Base-by-base conservation (phyloP, 2,888 invertebrate genomes). In the Trachelus iudaicus region DNA sequence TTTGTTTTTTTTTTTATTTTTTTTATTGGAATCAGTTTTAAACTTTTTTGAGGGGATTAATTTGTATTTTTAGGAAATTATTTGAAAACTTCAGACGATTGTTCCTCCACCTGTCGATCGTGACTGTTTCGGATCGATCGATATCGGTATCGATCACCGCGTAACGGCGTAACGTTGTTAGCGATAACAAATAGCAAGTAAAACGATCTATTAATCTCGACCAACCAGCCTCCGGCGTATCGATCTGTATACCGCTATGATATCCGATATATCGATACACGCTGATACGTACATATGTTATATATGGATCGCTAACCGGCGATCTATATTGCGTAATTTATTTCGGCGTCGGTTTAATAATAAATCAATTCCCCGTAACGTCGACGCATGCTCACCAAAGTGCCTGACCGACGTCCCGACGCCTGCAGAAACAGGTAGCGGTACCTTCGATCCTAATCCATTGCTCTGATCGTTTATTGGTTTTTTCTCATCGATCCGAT, bases 141-240 rank as follows among this genome's bases (percentile, higher is more conserved):
- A 6, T 15, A 15, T 15, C 23, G 15, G 40, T 40, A 40, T 40
- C 40, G 23, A 40, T 15, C 15, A 40, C 6, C 56, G 2, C 9
- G 23, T 56, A 56, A 69, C 75, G 75, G 30, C 69, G 37, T 75
- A 77, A 75, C 75, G 31, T 69, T 69, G 75, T 77, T 75, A 77
- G 77, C n/a, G 34, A 75, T 75, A 77, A 77, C 69, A 75, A 75
- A 77, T 77, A 69, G 34, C 40, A 56, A 75, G 73, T 75, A 71
- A 77, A 77, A 75, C 75, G 75, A 77, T 69, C 74, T 35, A 69
- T 69, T 77, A 33, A 77, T 77, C 69, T 31, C 33, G 15, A 30
- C 6, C 71, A 23, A 15, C 56, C 56, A 56, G 56, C 56, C 56
- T 56, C 56, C 56, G 56, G 56, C 56, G 23, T 56, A 56, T 23